Conservation (phyloP, 2,797 vertebrate species). For the Melanotaenia parkinsoni region DNA sequence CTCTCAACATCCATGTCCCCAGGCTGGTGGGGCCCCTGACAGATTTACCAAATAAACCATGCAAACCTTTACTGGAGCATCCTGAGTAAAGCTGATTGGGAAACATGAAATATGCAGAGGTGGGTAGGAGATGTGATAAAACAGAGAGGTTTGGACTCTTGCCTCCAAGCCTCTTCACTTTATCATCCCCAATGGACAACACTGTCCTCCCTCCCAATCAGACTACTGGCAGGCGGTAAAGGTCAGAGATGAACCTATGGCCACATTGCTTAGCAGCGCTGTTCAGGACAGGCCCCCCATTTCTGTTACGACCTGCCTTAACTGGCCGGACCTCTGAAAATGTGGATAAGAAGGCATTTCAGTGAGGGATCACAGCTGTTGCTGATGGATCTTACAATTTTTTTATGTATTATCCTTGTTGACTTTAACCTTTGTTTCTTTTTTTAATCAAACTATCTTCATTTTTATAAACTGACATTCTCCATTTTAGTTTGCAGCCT, state of each 20-base stretch:
- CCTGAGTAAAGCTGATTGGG: slow-evolving; percentile 89
- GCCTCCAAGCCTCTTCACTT: slow-evolving; percentile 34
- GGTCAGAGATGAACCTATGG: slow-evolving; percentile 63
- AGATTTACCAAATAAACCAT: slow-evolving; percentile 88
- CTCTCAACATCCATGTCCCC: slow-evolving; percentile 95
- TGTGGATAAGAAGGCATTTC: background rate
- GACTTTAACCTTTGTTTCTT: background rate
- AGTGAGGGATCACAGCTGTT: background rate
- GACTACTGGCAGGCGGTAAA: slow-evolving; percentile 61
- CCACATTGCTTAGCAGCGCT: slow-evolving; percentile 45
- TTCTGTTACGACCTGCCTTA: slow-evolving; percentile 29
- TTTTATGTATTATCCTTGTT: background rate
- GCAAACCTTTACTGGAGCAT: slow-evolving; percentile 88
- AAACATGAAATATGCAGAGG: slow-evolving; percentile 50
- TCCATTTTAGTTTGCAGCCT: background rate
- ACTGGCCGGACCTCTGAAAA: background rate
- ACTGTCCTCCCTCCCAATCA: slow-evolving; percentile 55
- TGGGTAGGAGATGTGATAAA: slow-evolving; percentile 30
- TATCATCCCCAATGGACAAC: slow-evolving; percentile 11
- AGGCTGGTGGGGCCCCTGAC: slow-evolving; percentile 81
- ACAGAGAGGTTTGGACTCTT: slow-evolving; percentile 40
- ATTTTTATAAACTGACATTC: background rate
- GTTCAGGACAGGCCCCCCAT: slow-evolving; percentile 7
- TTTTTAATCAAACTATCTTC: background rate
- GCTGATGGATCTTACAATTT: background rate